A percentile compares a stretch with the other conserved stretches of the same genome.
Evolutionary conservation across 2,113 vertebrate species (phyloP).

Genomic region (Tenebrosternarchus preto): DNA sequence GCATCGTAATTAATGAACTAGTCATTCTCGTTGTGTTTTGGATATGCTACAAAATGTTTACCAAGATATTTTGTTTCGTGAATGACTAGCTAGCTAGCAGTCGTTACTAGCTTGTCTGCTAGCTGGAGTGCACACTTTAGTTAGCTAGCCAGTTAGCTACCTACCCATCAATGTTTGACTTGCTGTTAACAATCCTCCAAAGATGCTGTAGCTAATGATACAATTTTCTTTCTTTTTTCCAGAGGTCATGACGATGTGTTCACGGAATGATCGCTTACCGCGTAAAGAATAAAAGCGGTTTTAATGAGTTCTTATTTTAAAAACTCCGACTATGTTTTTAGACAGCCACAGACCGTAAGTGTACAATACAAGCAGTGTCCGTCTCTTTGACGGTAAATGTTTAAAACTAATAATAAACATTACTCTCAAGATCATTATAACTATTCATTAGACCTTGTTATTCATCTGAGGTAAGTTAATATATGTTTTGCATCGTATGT

Average conservation of each 20-base stretch:
- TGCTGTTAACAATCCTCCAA: too few species aligned
- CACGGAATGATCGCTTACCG: background rate
- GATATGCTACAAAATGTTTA: too few species aligned
- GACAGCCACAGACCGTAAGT: background rate
- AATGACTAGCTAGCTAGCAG: too few species aligned
- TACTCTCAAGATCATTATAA: too few species aligned
- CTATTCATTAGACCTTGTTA: background rate
- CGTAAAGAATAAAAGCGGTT: background rate
- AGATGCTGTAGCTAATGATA: background rate
- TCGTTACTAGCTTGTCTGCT: too few species aligned
- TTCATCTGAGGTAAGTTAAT: background rate
- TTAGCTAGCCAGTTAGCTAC: background rate
- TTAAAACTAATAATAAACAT: too few species aligned
- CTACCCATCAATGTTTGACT: too few species aligned
- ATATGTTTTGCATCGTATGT: background rate
- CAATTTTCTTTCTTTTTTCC: background rate
- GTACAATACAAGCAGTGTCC: background rate
- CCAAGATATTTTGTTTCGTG: too few species aligned
- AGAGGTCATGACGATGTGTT: background rate
- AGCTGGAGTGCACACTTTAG: background rate
- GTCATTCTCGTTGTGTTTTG: background rate
- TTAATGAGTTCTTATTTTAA: background rate
- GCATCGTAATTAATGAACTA: too few species aligned
- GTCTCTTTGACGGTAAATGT: background rate
- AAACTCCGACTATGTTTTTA: too few species aligned